Conservation (phyloP, 2,888 invertebrate genomes). For the Netelia inedita region DNA sequence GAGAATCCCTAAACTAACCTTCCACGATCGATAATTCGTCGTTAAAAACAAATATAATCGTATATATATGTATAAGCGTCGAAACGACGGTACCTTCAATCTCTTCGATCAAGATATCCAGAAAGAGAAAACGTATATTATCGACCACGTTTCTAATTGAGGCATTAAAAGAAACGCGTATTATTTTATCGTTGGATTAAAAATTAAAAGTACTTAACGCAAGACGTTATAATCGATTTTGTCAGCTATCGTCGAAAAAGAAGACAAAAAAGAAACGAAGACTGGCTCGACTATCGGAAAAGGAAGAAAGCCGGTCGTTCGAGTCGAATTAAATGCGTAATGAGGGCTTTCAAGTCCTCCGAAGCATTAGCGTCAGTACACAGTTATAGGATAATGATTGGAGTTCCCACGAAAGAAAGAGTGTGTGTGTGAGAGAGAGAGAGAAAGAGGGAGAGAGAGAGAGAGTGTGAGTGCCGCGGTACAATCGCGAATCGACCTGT, state of each 20-base stretch:
- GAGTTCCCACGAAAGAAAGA: slow-evolving; percentile 59
- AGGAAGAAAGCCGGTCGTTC: slow-evolving; percentile 37
- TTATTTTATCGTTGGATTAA: not conserved
- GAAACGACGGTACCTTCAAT: not conserved
- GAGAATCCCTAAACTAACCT: slow-evolving; percentile 2
- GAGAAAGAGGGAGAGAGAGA: slow-evolving; percentile 56
- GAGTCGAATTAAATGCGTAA: slow-evolving; percentile 59
- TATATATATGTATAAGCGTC: not conserved
- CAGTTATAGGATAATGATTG: slow-evolving; percentile 59
- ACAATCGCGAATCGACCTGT: slow-evolving; percentile 67
- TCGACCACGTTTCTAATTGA: not conserved
- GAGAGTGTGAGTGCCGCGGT: not conserved
- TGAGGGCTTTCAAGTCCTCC: slow-evolving; percentile 56
- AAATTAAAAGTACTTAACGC: slow-evolving; percentile 13
- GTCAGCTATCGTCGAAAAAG: slow-evolving; percentile 37
- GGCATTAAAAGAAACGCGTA: not conserved
- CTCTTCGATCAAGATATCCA: slow-evolving; percentile 20
- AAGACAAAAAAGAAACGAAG: not conserved
- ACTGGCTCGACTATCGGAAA: slow-evolving; percentile 9
- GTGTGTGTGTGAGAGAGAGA: not conserved
- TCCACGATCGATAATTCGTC: slow-evolving; percentile 10
- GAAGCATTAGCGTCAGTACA: slow-evolving; percentile 44
- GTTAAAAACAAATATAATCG: slow-evolving; percentile 21
- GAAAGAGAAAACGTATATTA: not conserved
- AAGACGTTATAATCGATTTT: slow-evolving; percentile 43